phyloP scores from a whole-genome alignment of 2,797 vertebrate species.

The Clarias pachynema region DNA sequence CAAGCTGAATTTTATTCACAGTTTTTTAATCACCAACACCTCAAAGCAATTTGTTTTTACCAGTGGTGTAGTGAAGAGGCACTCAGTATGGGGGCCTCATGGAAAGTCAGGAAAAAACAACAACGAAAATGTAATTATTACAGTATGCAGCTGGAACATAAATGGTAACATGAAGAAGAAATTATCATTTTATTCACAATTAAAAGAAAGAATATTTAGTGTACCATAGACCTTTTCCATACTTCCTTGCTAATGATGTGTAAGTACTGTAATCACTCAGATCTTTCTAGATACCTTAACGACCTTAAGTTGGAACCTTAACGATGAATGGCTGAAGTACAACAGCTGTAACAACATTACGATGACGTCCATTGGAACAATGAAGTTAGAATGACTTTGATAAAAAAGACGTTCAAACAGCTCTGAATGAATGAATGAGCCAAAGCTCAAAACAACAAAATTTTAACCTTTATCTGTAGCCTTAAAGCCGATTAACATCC shows the following conservation, averaged over 20 bases:
- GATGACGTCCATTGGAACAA: no score
- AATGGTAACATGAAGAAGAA: neutral
- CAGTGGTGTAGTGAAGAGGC: neutral
- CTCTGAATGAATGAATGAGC: no score
- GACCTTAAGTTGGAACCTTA: no score
- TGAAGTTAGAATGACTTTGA: no score
- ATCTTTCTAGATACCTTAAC: neutral
- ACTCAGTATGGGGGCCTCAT: neutral
- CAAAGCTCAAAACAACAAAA: no score
- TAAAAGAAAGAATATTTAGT: neutral
- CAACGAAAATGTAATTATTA: neutral
- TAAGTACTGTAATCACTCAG: neutral
- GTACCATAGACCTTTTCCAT: neutral
- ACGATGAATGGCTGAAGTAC: no score
- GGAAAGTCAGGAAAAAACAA: neutral
- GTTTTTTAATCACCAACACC: neutral
- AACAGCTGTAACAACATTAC: no score
- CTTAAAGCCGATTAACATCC: no score
- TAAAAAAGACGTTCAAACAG: no score
- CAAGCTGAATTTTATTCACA: neutral
- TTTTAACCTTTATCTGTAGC: no score
- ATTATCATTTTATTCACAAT: neutral
- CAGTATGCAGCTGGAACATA: neutral
- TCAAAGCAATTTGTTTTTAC: conserved; percentile 1
- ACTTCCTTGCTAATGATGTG: neutral